A percentile compares a stretch with the other conserved stretches of the same genome.
Conservation (phyloP, 1,140 invertebrate genomes). For the Drosophila insularis region DNA sequence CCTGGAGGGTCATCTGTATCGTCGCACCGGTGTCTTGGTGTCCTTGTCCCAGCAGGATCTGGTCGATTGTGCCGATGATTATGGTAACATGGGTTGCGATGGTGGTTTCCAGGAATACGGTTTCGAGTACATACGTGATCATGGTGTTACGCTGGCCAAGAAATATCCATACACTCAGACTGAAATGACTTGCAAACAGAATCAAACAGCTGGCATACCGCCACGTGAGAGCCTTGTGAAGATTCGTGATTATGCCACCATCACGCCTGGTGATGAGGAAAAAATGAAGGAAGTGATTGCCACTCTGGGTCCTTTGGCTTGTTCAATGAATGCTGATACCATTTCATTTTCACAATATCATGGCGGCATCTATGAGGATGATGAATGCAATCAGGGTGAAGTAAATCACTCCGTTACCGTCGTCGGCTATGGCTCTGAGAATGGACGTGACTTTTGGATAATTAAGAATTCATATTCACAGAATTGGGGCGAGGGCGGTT, state of each 20-base stretch:
- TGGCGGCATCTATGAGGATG: constrained; percentile 86
- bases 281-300: constrained; percentile 90
- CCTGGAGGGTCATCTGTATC: constrained; percentile 85
- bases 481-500: constrained; percentile 89
- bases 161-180: constrained; percentile 84
- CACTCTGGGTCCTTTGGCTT: constrained; percentile 89
- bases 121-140: constrained; percentile 86
- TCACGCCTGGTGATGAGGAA: constrained; percentile 87
- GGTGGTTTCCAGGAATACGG: constrained; percentile 87
- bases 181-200: constrained; percentile 85
- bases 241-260: constrained; percentile 87
- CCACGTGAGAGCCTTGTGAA: constrained; percentile 85
- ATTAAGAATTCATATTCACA: constrained; percentile 90
- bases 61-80: constrained; percentile 86
- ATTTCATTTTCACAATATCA: constrained; percentile 92
- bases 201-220: constrained; percentile 71
- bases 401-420: constrained; percentile 85
- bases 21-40: constrained; percentile 87
- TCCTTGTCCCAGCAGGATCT: constrained; percentile 87
- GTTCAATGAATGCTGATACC: constrained; percentile 92
- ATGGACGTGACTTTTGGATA: constrained; percentile 89
- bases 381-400: constrained; percentile 82
- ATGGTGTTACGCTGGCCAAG: constrained; percentile 85
- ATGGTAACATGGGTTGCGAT: constrained; percentile 87
- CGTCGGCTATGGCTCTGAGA: constrained; percentile 85